Conservation (phyloP, 2,888 invertebrate species). For the Catocala nupta region DNA sequence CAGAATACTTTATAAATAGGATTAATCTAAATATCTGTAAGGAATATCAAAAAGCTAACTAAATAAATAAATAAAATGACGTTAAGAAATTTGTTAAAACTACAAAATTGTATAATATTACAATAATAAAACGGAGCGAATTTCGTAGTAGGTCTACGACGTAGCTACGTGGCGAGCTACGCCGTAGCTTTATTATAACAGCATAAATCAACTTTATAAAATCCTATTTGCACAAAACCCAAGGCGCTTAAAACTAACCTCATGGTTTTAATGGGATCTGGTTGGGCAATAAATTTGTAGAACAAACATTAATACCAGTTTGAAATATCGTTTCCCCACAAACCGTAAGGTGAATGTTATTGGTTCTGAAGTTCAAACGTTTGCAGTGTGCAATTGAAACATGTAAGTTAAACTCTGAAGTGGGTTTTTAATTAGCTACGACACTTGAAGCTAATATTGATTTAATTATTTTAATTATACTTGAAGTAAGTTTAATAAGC, state of each 20-base stretch:
- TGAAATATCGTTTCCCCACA: slow-evolving; percentile 42
- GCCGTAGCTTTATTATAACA: slow-evolving; percentile 16
- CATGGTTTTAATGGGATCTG: slow-evolving; percentile 47
- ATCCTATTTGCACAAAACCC: slow-evolving; percentile 46
- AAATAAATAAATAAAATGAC: no score
- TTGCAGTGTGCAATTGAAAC: slow-evolving; percentile 41
- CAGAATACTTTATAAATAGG: no score
- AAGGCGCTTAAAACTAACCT: slow-evolving; percentile 43
- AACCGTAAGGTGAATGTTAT: slow-evolving; percentile 40
- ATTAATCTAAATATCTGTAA: no score
- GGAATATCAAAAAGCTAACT: no score
- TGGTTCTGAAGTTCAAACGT: slow-evolving; percentile 41
- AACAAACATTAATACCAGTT: slow-evolving; percentile 45
- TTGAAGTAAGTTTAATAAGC: no score
- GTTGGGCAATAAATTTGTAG: slow-evolving; percentile 45
- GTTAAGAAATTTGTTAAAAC: no score
- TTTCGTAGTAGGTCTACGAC: slow-evolving; percentile 8
- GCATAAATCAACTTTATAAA: slow-evolving; percentile 48
- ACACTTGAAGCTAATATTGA: background rate
- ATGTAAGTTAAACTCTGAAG: background rate
- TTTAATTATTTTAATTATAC: no score
- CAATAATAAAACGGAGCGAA: slow-evolving; percentile 5
- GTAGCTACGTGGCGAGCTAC: background rate
- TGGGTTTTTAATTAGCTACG: background rate
- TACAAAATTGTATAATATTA: background rate